Evolutionary conservation across 2,113 vertebrate genomes (phyloP).

Genomic region (Danio rerio): GRCz12tu NC_133179.1:18291501-18292000

Average conservation of each 20-base stretch:
- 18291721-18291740: not conserved
- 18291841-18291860: constrained; percentile 27
- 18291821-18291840: constrained; percentile 64
- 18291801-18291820: constrained; percentile 65
- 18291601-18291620: not conserved
- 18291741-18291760: not conserved
- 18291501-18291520: constrained; percentile 94
- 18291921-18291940: constrained; percentile 16
- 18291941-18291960: not conserved
- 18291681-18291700: constrained; percentile 12
- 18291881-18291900: constrained; percentile 31
- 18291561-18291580: constrained; percentile 97
- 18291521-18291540: constrained; percentile 97
- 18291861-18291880: constrained; percentile 8
- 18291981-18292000: not conserved
- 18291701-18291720: constrained; percentile 3
- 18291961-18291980: not conserved
- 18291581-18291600: constrained; percentile 85
- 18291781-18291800: constrained; percentile 52
- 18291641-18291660: not conserved
- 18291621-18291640: not conserved
- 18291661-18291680: not conserved
- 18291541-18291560: constrained; percentile 92
- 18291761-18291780: not conserved
- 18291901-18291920: constrained; percentile 10